Percentiles rank a stretch among this genome's conserved stretches.
These are phyloP conservation scores for Cyanocitta stelleri DNA, from an alignment of 2,113 vertebrate species.

Conservation along the genomic window DNA sequence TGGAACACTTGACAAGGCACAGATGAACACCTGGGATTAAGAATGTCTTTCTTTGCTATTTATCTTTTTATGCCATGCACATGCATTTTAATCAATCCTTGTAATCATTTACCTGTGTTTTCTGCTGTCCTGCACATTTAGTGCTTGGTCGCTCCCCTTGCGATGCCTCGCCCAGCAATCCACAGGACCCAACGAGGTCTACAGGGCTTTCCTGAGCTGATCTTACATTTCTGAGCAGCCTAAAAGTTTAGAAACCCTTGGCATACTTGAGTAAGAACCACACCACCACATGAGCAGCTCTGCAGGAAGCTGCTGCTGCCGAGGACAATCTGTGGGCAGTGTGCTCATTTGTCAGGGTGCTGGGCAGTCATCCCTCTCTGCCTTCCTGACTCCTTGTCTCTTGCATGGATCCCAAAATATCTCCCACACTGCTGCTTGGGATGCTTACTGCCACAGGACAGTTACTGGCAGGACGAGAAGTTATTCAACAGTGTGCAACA, in stretches of 20 bases:
- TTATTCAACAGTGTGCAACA: neutral
- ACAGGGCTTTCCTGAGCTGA: neutral
- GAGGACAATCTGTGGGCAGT: rapidly evolving
- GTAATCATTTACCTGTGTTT: neutral
- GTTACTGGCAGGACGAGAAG: neutral
- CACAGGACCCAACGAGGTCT: rapidly evolving
- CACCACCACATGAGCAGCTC: rapidly evolving
- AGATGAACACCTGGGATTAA: neutral
- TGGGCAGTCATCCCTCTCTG: neutral
- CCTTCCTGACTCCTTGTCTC: neutral
- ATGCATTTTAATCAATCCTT: neutral
- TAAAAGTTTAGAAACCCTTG: neutral
- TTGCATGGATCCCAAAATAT: neutral
- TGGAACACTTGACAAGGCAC: neutral
- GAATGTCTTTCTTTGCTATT: neutral
- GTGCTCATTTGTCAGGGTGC: neutral
- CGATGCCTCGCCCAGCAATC: rapidly evolving
- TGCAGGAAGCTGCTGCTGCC: neutral
- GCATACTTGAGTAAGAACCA: rapidly evolving
- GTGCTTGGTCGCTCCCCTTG: neutral
- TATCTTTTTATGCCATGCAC: neutral
- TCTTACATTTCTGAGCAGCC: neutral
- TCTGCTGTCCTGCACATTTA: neutral
- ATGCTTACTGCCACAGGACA: neutral
- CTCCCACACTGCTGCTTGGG: neutral